Evolutionary conservation across 2,113 vertebrate genomes (phyloP), one percentile per base, ranked within the genome.

Genomic region (Malurus elegans): DNA sequence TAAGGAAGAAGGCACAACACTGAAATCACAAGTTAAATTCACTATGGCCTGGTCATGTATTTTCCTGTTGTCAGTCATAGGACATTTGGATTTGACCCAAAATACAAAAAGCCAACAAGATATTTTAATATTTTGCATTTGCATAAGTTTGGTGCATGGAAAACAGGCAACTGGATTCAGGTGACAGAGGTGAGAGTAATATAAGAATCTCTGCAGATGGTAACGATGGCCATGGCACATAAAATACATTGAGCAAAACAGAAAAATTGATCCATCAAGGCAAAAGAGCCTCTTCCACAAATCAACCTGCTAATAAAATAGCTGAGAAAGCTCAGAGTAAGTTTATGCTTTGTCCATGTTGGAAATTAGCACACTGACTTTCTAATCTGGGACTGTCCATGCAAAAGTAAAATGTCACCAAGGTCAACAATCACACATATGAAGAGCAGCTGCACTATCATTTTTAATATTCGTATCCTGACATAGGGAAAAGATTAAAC

Each of bases 301-400:
- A 44, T 76, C 83, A 88, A 60, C 21, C 24, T n/a, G 42, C 38
- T 82, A 93, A 79, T 78, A 45, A 80, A 87, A 21, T 11, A 64
- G 23, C 8, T 51, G 34, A 70, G 54, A 86, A 88, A 86, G 67
- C 67, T 86, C 47, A 80, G 28, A 86, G 18, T 23, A 73, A 82
- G 54, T 84, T 56, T 78, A 67, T 44, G 60, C 13, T 83, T 67
- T 87, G 57, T 28, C n/a, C 21, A 2, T 18, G 24, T 4, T 71
- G 72, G 79, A 88, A 84, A 94, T 92, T 36, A 94, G 47, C 38
- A 76, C 10, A 2, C 18, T 69, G 90, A 93, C 72, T 56, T 93
- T 78, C 56, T 48, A 40, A 62, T 26, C 18, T 0, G 1, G 38
- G 26, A 79, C 9, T 18, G 7, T 47, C 82, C 70, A 6, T 12